phyloP scores from a whole-genome alignment of 2,797 vertebrate species.

The Urosaurus nigricauda region DNA sequence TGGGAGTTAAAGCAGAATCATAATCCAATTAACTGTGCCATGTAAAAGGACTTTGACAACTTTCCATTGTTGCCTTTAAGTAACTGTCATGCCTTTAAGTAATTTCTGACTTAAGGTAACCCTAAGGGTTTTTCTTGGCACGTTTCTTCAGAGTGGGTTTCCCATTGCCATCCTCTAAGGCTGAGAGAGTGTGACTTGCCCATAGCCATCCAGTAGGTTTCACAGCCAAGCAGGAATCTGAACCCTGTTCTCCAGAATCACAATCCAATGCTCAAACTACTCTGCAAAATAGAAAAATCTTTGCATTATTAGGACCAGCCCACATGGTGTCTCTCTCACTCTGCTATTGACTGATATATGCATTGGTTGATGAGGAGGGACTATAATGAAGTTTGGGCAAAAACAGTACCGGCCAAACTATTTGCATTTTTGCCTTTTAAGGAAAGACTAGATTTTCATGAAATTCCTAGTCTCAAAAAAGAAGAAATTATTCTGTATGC shows the following conservation, averaged over 20 bases:
- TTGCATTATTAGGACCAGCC: constrained; percentile 48
- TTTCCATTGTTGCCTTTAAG: not conserved
- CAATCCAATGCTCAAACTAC: too few species aligned
- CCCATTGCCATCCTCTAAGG: too few species aligned
- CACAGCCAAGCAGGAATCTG: too few species aligned
- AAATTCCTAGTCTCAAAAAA: constrained; percentile 16
- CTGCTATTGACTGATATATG: not conserved
- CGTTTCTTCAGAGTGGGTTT: too few species aligned
- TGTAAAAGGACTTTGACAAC: not conserved
- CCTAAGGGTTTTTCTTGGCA: too few species aligned
- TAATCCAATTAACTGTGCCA: not conserved
- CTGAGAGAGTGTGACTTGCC: too few species aligned
- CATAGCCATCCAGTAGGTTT: too few species aligned
- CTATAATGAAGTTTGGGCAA: not conserved
- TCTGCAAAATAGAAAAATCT: not conserved
- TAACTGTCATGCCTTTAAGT: too few species aligned
- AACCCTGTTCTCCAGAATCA: too few species aligned
- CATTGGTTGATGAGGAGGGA: not conserved
- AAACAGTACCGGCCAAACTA: not conserved
- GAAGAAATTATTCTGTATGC: not conserved
- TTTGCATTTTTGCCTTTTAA: constrained; percentile 34
- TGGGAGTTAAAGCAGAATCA: not conserved
- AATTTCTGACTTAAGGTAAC: too few species aligned
- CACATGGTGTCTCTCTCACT: constrained; percentile 65
- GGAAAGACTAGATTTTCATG: not conserved